phyloP scores from a whole-genome alignment of 2,888 invertebrate genomes.

The Pollenia labialis region DNA sequence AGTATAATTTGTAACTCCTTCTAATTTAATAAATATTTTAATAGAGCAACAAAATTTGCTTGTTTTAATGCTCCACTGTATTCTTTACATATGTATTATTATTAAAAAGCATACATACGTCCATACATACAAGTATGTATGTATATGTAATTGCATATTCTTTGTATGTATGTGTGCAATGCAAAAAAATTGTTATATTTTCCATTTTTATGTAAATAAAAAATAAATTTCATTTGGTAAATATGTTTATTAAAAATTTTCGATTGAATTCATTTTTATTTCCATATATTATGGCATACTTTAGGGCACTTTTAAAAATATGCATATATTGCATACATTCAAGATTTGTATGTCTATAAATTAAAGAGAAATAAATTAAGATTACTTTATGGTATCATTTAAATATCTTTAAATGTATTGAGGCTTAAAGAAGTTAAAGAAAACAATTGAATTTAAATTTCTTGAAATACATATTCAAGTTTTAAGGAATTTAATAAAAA shows the following conservation, averaged over 20 bases:
- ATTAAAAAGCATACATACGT: too few relatives aligned
- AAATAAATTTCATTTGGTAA: conserved; percentile 15
- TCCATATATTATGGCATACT: conserved; percentile 18
- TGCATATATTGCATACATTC: conserved; percentile 16
- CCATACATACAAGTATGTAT: not conserved
- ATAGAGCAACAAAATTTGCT: too few relatives aligned
- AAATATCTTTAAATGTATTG: not conserved
- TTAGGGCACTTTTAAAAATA: conserved; percentile 8
- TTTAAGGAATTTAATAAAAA: too few relatives aligned
- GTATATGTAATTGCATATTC: not conserved
- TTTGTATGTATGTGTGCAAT: not conserved
- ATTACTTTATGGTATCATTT: not conserved
- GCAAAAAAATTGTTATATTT: not conserved
- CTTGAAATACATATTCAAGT: too few relatives aligned
- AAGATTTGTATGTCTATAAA: conserved; percentile 15
- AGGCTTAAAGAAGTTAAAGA: too few relatives aligned
- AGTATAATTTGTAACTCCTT: too few relatives aligned
- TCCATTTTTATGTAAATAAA: not conserved
- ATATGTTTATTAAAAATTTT: conserved; percentile 25
- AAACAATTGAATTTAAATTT: too few relatives aligned
- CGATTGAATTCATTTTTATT: conserved; percentile 27
- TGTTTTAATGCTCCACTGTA: not conserved
- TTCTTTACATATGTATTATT: not conserved
- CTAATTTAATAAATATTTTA: too few relatives aligned
- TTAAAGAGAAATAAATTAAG: not conserved